Conservation (phyloP, 1,140 invertebrate species). For the Rhagoletis zephyria region DNA sequence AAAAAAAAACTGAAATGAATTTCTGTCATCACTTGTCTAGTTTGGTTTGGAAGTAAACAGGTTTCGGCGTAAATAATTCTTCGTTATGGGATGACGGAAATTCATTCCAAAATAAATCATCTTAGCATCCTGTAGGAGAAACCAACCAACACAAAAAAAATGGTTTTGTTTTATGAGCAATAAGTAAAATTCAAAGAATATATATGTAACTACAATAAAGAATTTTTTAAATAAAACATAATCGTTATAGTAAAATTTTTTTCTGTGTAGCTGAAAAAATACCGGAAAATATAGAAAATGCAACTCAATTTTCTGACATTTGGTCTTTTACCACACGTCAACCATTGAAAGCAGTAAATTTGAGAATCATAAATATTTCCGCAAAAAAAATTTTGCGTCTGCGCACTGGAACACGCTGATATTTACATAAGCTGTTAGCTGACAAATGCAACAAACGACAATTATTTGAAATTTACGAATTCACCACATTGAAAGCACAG, state of each 20-base stretch:
- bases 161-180: too few relatives aligned
- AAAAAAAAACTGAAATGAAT: too few relatives aligned
- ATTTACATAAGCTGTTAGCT: not conserved
- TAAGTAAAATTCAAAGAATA: too few relatives aligned
- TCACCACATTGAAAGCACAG: not conserved
- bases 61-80: too few relatives aligned
- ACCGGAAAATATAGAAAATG: not conserved
- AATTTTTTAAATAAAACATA: too few relatives aligned
- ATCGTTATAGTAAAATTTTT: not conserved
- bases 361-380: not conserved
- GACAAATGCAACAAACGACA: conserved; percentile 1
- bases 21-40: too few relatives aligned
- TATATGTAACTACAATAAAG: too few relatives aligned
- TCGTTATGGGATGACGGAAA: too few relatives aligned
- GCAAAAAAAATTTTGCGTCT: not conserved
- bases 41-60: too few relatives aligned
- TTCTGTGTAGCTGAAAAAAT: not conserved
- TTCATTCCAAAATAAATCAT: too few relatives aligned
- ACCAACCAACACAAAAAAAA: too few relatives aligned
- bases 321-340: not conserved
- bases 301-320: conserved; percentile 26
- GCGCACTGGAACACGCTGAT: not conserved
- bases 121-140: too few relatives aligned
- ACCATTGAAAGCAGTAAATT: not conserved
- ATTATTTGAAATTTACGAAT: not conserved